Evolutionary conservation across 2,888 invertebrate genomes (phyloP).

Genomic region (Cyclophora punctaria): DNA sequence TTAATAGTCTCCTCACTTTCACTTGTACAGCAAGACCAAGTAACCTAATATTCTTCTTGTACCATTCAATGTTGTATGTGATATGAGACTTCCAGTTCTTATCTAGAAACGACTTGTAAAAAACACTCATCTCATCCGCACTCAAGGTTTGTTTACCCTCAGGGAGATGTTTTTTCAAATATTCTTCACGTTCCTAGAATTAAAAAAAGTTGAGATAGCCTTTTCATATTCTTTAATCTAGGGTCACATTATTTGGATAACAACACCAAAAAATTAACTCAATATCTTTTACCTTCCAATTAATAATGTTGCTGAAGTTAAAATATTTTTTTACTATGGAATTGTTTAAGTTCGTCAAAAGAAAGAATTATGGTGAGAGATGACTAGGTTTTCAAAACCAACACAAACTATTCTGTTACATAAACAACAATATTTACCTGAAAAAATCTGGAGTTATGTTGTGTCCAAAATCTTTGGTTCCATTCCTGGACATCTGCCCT

Average conservation of each 20-base stretch:
- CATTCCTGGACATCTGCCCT: conserved; percentile 83
- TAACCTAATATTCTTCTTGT: conserved; percentile 82
- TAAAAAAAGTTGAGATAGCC: conserved; percentile 8
- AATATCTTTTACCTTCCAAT: too few species aligned
- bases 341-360: too few species aligned
- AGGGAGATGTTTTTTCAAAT: conserved; percentile 64
- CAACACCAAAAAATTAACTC: too few species aligned
- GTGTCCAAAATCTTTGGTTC: conserved; percentile 90
- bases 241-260: conserved; percentile 1
- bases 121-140: conserved; percentile 90
- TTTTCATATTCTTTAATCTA: conserved; percentile 1
- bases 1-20: conserved; percentile 54
- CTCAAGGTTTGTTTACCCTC: conserved; percentile 73
- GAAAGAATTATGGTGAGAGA: too few species aligned
- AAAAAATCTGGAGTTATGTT: conserved; percentile 85
- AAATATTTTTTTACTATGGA: too few species aligned
- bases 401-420: background rate
- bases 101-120: conserved; percentile 90
- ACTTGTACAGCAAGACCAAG: conserved; percentile 78
- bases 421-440: conserved; percentile 43
- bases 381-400: too few species aligned
- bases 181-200: conserved; percentile 73
- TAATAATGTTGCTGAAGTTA: too few species aligned
- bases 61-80: conserved; percentile 88
- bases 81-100: conserved; percentile 85